A percentile compares a stretch with the other conserved stretches of the same genome.
Evolutionary conservation across 1,140 invertebrate species (phyloP).

Genomic region (Drosophila navojoa): DNA sequence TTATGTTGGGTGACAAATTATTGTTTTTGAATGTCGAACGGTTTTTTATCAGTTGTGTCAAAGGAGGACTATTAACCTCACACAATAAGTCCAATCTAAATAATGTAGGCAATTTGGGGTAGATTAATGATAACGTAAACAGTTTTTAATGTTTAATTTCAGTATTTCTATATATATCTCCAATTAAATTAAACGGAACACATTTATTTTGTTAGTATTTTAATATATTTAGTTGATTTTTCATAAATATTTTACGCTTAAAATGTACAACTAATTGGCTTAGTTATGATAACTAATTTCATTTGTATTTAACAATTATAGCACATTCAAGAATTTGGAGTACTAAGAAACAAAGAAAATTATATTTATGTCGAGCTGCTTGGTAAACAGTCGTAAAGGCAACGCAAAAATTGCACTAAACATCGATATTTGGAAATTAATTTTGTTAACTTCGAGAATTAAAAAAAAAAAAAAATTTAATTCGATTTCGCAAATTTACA

Average conservation of each 20-base stretch:
- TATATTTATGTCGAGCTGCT: conserved; percentile 31
- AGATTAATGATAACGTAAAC: too few relatives aligned
- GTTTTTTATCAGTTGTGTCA: background rate
- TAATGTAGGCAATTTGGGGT: too few relatives aligned
- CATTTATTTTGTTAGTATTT: conserved; percentile 52
- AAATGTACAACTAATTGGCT: conserved; percentile 77
- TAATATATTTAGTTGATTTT: conserved; percentile 70
- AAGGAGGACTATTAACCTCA: too few relatives aligned
- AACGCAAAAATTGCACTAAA: conserved; percentile 69
- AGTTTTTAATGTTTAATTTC: too few relatives aligned
- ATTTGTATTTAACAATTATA: conserved; percentile 77
- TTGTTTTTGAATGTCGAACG: background rate
- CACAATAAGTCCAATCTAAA: background rate
- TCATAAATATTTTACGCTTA: conserved; percentile 76
- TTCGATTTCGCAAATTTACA: conserved; percentile 49
- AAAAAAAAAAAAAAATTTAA: conserved; percentile 10
- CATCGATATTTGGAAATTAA: conserved; percentile 35
- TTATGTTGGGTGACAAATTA: background rate
- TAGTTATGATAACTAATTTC: conserved; percentile 62
- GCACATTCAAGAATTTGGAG: conserved; percentile 64
- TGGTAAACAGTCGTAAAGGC: conserved; percentile 49
- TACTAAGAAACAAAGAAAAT: conserved; percentile 31
- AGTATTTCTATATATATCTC: too few relatives aligned
- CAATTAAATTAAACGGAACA: background rate
- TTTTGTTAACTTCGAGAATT: conserved; percentile 28